Conservation (phyloP, 2,797 vertebrate species). For the Hafferia zeledoni region DNA sequence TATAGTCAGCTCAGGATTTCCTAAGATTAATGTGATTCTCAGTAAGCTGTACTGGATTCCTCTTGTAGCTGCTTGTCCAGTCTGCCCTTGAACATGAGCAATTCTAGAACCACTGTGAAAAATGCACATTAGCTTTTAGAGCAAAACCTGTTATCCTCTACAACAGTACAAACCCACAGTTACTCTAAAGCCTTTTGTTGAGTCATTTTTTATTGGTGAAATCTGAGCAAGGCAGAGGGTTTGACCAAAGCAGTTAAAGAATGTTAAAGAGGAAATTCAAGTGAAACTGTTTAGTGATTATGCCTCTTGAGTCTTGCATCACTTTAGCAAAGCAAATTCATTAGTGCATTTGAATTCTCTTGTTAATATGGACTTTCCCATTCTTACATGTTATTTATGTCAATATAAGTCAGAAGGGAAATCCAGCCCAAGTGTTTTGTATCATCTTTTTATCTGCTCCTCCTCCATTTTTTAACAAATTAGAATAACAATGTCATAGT, state of each 20-base stretch:
- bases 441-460: neutral
- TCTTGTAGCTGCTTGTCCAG: neutral
- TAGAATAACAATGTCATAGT: neutral
- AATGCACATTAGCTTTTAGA: neutral
- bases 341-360: neutral
- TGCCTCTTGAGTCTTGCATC: neutral
- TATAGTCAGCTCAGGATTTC: neutral
- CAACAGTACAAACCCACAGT: neutral
- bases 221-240: neutral
- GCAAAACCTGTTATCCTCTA: neutral
- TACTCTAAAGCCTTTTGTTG: neutral
- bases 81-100: neutral
- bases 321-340: neutral
- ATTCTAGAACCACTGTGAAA: neutral
- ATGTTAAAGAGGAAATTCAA: neutral
- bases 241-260: neutral
- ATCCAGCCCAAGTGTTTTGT: neutral
- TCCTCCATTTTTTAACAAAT: neutral
- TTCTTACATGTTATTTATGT: neutral
- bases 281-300: neutral
- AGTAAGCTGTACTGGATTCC: neutral
- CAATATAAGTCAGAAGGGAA: neutral
- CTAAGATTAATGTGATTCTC: neutral
- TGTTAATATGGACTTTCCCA: neutral
- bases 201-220: neutral